Evolutionary conservation across 2,797 vertebrate species (phyloP).

Genomic region (Anniella stebbinsi): DNA sequence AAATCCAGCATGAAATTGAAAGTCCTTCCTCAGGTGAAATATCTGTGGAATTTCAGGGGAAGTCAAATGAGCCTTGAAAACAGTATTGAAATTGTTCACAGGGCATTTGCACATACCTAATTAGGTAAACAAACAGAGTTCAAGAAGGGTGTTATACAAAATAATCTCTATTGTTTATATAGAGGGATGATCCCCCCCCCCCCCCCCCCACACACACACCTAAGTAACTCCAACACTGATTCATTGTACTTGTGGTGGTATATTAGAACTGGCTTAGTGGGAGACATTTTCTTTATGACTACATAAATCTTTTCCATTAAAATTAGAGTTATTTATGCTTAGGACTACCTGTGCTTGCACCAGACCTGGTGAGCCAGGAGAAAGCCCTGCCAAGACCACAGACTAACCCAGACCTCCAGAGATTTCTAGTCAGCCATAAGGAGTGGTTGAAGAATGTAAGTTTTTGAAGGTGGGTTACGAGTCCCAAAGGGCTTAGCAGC

Average conservation of each 20-base stretch:
- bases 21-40: background rate
- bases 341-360: constrained; percentile 71
- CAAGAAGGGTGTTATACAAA: constrained; percentile 52
- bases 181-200: constrained; percentile 47
- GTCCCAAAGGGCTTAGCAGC: constrained; percentile 12
- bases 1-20: background rate
- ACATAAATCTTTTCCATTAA: constrained; percentile 73
- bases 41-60: background rate
- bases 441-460: constrained; percentile 62
- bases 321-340: constrained; percentile 63
- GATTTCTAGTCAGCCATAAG: constrained; percentile 51
- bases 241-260: constrained; percentile 62
- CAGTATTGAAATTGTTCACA: too few relatives aligned
- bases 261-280: constrained; percentile 51
- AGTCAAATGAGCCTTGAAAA: background rate
- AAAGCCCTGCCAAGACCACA: constrained; percentile 59
- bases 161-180: constrained; percentile 66
- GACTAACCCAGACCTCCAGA: constrained; percentile 41
- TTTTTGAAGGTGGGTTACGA: constrained; percentile 61
- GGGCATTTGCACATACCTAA: background rate
- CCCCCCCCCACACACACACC: background rate
- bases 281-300: constrained; percentile 65
- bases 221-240: constrained; percentile 59
- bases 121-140: constrained; percentile 1
- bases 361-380: constrained; percentile 55